Evolutionary conservation across 2,888 invertebrate species (phyloP), one percentile per base, ranked within the genome.

Genomic region (Agrotis exclamationis): DNA sequence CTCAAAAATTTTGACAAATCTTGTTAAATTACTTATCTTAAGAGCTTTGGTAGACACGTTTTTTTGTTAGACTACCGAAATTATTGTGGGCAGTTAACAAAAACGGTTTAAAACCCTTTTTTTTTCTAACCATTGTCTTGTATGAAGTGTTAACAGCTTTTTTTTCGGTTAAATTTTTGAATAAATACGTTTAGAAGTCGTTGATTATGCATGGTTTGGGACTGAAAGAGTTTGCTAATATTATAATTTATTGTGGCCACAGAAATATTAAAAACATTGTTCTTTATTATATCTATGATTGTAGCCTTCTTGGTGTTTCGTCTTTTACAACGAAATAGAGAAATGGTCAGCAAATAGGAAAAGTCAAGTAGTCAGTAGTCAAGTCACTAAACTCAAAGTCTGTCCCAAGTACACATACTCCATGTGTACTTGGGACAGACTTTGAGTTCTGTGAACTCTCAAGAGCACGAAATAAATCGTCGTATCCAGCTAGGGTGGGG

Each of bases 1-100:
- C 48, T 45, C 63, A 50, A 33, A 56, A 57, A 33, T 39, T 18
- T 57, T 57, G 72, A 64, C 71, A 72, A 71, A 64, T 72, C 71
- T 45, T 14, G 50, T 72, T 64, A 64, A 3, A 6, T 39, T 14
- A 5, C 16, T 57, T 65, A 72, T 65, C 72, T 58, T 65, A 72
- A 72, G 65, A 72, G 72, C 72, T 18, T 65, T 51, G 18, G 3
- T 14, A 20, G 56, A 50, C 72, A 65, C 28, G 9, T 57, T 65
- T 65, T 71, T 57, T 54, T 6, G 9, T 1, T 0, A 14, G 3
- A 20, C 72, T 72, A 57, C 72, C 47, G 72, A 39, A 65, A 45
- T 22, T 50, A 28, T 18, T 33, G 11, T 1, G 5, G 65, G 64
- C 50, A 14, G n/a, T 51, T 1, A n/a, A 24, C 67, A 57, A 72